Base-by-base conservation (phyloP, 1,140 invertebrate genomes). In the Drosophila murphyi region DNA sequence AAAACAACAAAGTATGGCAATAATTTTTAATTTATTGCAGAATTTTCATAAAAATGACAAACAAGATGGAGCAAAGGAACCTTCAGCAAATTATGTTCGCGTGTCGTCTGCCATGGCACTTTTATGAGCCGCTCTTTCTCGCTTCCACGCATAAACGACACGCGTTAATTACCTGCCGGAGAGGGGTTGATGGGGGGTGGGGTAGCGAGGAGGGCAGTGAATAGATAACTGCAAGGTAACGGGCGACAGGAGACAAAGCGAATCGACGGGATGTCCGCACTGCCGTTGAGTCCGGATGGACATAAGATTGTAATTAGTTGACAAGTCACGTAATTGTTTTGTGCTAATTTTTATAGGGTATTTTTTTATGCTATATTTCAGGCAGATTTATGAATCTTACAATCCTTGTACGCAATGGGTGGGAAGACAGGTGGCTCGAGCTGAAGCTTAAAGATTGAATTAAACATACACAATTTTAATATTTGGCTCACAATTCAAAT, bases 21-120 rank as follows among this genome's bases (percentile, higher is more conserved):
- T 87, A 83, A 89, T 88, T 88, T 85, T 85, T 89, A 88, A 89
- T 89, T 88, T 89, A 89, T 89, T 88, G 80, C 77, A 73, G 80
- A 83, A 85, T 80, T 89, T 89, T 89, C 70, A 85, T 89, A 89
- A 87, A 78, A 87, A 67, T 74, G 69, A 87, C 72, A 80, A 56
- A 29, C 52, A 52, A 43, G 52, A 6, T n/a, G 52, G 34, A 7
- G 6, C 59, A 59, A 20, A 52, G 57, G 51, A 81, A 65, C 61
- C 79, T 62, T 73, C 70, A 73, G 77, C 82, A 87, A 87, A 87
- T 87, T 87, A 87, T 87, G 85, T 88, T 77, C 76, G 85, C 83
- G 76, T 88, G 82, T 79, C 76, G 61, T 61, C 55, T 64, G 32
- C 52, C 80, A 57, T 77, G 82, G 83, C 85, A 78, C 69, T 87